Conservation (phyloP, 2,888 invertebrate genomes). For the Drosophila cracens region DNA sequence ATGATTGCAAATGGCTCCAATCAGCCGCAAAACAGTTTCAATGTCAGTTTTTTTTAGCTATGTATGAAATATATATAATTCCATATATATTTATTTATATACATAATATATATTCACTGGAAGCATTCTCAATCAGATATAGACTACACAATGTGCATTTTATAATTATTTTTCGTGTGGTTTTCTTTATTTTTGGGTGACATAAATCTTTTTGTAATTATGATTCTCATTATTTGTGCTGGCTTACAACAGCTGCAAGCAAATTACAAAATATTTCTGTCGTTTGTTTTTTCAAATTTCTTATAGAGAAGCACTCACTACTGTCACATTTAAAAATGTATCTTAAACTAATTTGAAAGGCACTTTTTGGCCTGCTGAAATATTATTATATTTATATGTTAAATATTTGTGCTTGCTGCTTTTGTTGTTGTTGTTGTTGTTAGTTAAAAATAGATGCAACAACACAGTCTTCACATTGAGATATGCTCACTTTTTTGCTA, state of each 20-base stretch:
- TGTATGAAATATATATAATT: constrained; percentile 9
- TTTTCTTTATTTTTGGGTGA: constrained; percentile 22
- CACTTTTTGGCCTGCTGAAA: constrained; percentile 66
- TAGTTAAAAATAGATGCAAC: constrained; percentile 65
- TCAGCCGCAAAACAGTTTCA: constrained; percentile 29
- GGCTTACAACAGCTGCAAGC: constrained; percentile 47
- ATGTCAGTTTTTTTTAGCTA: constrained; percentile 42
- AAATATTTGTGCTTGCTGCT: constrained; percentile 3
- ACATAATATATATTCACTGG: constrained; percentile 34
- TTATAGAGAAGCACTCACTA: constrained; percentile 75
- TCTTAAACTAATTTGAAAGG: constrained; percentile 80
- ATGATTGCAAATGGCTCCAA: constrained; percentile 24
- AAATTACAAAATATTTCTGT: constrained; percentile 53
- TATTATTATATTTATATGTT: constrained; percentile 61
- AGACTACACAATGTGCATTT: neutral
- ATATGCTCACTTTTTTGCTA: constrained; percentile 60
- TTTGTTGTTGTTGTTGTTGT: constrained; percentile 34
- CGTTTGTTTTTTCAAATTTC: constrained; percentile 56
- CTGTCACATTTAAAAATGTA: constrained; percentile 84
- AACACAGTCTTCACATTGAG: constrained; percentile 51
- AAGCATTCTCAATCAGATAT: constrained; percentile 11
- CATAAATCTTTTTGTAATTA: constrained; percentile 50
- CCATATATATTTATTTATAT: neutral
- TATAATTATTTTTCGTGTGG: neutral
- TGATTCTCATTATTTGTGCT: constrained; percentile 34